Base-by-base conservation (phyloP, 2,888 invertebrate genomes). In the Zele albiditarsus region DNA sequence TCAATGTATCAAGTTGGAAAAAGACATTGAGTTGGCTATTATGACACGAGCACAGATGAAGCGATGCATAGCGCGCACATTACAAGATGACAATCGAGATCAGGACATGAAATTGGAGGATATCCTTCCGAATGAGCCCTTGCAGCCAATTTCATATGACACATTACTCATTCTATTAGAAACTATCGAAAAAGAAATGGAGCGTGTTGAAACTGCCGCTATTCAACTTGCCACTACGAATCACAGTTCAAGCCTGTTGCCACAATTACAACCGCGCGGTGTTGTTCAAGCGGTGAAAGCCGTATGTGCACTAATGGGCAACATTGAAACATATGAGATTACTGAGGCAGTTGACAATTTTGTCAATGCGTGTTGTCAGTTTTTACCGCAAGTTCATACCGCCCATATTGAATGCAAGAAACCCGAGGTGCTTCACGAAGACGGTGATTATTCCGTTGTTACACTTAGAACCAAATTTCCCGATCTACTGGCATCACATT, bases 211-310 rank as follows among this genome's bases (percentile, higher is more conserved):
- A 82, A 92, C 92, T 3, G 92, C 93, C 28, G 93, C 93, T 0
- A 89, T 92, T 58, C 87, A 89, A 80, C 83, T 89, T 76, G 88
- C 86, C 38, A 89, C 86, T 4, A 81, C 85, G 31, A 87, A 84
- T 82, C 86, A 89, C 73, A 85, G 88, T 68, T 83, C 88, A 42
- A 86, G 85, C 80, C 83, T 89, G 42, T 80, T 89, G 72, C 88
- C 89, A 46, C 87, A 90, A 46, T 81, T 94, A 23, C 93, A 93
- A 83, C 92, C 94, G 28, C 92, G 92, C n/a, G 92, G 95, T 4
- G 95, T 97, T 63, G 93, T 95, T 62, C 98, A 98, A 88, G 95
- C 97, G 0, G 96, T 98, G 0, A 98, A 98, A 90, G 97, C 97
- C 0, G 94, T 98, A 49, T 97, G 97, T 85, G 95, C 97, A 33